Evolutionary conservation across 2,113 vertebrate genomes (phyloP), one percentile per base, ranked within the genome.

Genomic region (Pitta sordida): DNA sequence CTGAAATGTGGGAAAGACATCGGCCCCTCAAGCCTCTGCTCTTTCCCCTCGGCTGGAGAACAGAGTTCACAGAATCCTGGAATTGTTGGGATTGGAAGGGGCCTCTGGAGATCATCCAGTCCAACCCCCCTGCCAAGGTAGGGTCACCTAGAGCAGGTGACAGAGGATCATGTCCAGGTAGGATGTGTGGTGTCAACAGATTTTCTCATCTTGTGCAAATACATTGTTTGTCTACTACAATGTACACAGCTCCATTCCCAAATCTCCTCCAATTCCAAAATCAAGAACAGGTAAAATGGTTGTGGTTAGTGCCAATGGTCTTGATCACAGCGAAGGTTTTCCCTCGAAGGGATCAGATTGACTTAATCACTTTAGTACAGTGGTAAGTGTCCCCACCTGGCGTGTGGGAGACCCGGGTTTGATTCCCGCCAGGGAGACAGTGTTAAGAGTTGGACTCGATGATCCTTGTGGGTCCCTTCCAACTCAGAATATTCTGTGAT

Each of bases 11-110:
- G 34, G 49, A 64, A 68, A 87, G 36, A 22, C 43, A 22, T 43
- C 0, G 0, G n/a, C 17, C 16, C 7, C 44, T 44, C 69, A 39
- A 11, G 32, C 16, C 23, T 56, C 30, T 69, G 60, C 24, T 48
- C 37, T 36, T 48, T 4, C 3, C 22, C 8, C 9, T 44, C 0
- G 2, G 8, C 44, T 70, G 65, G 26, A 69, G 70, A 41, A 11
- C 20, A 60, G 27, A 59, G 36, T 5, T 36, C 44, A 21, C 30
- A 62, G 41, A 5, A 55, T 30, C 64, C 10, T 15, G n/a, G 62
- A n/a, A 23, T 65, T 15, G 16, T 24, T 0, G 39, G 27, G 39
- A 30, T n/a, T n/a, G n/a, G n/a, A n/a, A n/a, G n/a, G n/a, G n/a
- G n/a, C 48, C 48, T 34, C 41, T 63, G 34, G 20, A 71, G 44